These are phyloP conservation scores for Mustelus asterias DNA, from an alignment of 2,113 vertebrate genomes.

Conservation along the genomic window DNA sequence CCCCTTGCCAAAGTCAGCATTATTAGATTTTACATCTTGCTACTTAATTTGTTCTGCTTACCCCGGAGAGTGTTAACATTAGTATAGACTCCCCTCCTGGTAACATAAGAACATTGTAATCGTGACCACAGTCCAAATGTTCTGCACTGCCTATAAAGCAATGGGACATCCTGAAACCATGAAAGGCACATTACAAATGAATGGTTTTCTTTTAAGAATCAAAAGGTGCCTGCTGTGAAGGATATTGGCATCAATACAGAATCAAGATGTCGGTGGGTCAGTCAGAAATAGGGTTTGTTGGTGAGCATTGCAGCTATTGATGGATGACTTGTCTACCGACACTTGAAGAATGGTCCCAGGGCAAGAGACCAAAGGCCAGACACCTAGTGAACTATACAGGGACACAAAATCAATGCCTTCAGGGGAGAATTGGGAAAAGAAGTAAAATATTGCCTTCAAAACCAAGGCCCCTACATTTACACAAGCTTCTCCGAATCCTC, in stretches of 20 bases:
- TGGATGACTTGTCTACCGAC: not conserved
- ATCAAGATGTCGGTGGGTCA: not conserved
- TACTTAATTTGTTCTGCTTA: not conserved
- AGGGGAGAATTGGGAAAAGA: not conserved
- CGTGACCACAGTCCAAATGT: not conserved
- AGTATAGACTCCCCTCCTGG: not conserved
- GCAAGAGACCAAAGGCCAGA: not conserved
- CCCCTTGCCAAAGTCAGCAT: not conserved
- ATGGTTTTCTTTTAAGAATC: not conserved
- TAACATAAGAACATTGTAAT: not conserved
- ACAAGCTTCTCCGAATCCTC: not conserved
- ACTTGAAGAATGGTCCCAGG: not conserved
- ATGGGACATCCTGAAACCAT: not conserved
- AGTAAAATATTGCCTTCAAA: not conserved
- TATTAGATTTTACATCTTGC: not conserved
- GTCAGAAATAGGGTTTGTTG: not conserved
- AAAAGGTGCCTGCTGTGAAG: not conserved
- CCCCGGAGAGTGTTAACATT: not conserved
- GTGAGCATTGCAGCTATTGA: not conserved
- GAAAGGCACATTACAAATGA: not conserved
- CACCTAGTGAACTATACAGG: not conserved
- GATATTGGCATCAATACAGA: not conserved
- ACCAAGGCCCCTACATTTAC: not conserved
- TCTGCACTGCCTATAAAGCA: not conserved
- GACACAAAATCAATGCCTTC: not conserved